Base-by-base conservation (phyloP, 2,113 vertebrate genomes). In the Rynchops niger region DNA sequence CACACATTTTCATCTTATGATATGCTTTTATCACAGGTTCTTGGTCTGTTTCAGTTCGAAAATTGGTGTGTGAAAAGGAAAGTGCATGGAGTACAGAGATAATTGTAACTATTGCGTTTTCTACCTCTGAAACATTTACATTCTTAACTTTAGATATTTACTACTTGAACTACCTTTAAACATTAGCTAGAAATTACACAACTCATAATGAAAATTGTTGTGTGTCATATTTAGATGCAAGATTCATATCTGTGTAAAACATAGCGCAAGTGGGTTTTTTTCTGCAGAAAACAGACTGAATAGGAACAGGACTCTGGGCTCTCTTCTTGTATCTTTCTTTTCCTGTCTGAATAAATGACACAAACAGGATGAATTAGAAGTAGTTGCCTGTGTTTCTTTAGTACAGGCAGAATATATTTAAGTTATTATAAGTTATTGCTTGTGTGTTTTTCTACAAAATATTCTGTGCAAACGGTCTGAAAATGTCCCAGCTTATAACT, bases 181-280 rank as follows among this genome's bases (percentile, higher is more conserved):
- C 6, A 36, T 62, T 56, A 74, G 23, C 21, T 34, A 65, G 12
- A 59, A 78, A 91, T 65, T 38, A 55, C 19, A 55, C 11, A 77
- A 59, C 40, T 61, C 2, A 0, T 49, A 71, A 55, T 16, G 42
- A 71, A 77, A 43, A 47, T 36, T 27, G 13, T 12, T 77, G 26
- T 11, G 7, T 47, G 27, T 72, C 27, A 49, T 61, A 29, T 73
- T 49, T 53, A 9, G 22, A 11, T 62, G 22, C 45, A 67, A 55
- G 45, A 26, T 27, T 53, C n/a, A 18, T 55, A 30, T 43, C 22
- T 43, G 5, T 47, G 12, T 56, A 43, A 69, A 85, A 56, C 15
- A 36, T 14, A 62, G 27, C 19, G 40, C 0, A 4, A 43, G 18
- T 53, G 6, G 0, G 11, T 6, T 32, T 42, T 61, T 32, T 74